Percentiles rank a stretch among this genome's conserved stretches.
Evolutionary conservation across 2,113 vertebrate genomes (phyloP).

Genomic region (Channa maculata): DNA sequence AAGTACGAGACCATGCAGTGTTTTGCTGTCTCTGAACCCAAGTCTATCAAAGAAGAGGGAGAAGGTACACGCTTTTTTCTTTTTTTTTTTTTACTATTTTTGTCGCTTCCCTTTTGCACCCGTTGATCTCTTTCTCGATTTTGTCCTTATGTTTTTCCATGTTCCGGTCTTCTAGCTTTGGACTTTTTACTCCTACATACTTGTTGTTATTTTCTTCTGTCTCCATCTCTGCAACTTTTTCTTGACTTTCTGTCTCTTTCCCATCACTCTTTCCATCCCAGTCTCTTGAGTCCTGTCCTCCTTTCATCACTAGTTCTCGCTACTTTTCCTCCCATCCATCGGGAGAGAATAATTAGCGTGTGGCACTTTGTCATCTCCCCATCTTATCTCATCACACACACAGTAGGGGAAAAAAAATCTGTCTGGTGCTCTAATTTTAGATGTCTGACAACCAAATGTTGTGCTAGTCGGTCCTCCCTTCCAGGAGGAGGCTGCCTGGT

Average conservation of each 20-base stretch:
- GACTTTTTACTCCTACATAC: neutral
- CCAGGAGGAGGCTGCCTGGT: conserved; percentile 45
- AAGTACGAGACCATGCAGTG: conserved; percentile 99
- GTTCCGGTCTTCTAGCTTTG: neutral
- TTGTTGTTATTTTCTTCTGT: neutral
- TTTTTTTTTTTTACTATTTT: neutral
- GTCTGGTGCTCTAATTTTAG: conserved; percentile 75
- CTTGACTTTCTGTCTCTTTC: conserved; percentile 48
- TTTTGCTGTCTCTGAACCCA: conserved; percentile 97
- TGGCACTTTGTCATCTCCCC: conserved; percentile 68
- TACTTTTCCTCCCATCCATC: conserved; percentile 50
- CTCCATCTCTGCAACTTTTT: conserved; percentile 1
- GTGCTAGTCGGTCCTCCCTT: conserved; percentile 46
- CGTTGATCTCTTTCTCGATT: neutral
- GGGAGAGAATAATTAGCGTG: conserved; percentile 72
- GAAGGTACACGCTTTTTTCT: conserved; percentile 86
- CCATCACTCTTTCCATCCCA: conserved; percentile 46
- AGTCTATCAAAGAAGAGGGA: conserved; percentile 97
- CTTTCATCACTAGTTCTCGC: conserved; percentile 57
- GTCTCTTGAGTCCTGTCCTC: conserved; percentile 72
- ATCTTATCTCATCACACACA: conserved; percentile 61
- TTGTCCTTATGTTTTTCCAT: neutral
- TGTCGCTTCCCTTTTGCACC: neutral
- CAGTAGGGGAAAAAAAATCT: conserved; percentile 59
- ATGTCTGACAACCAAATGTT: conserved; percentile 59